Conservation (phyloP, 2,888 invertebrate species). For the Acanthosepion lycidas region DNA sequence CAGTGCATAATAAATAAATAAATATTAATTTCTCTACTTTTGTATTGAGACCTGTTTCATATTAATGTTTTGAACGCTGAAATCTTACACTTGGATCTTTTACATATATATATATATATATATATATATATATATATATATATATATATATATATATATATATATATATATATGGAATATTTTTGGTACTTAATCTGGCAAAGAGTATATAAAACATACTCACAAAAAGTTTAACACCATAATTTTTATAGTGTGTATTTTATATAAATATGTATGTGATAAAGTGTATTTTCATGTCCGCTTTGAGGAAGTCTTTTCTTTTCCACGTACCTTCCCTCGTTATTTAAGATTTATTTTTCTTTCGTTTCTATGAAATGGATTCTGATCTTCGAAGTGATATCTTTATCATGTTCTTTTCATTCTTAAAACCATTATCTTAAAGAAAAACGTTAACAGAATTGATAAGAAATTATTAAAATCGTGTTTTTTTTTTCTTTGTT, state of each 20-base stretch:
- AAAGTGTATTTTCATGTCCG: not conserved
- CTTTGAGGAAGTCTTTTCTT: not conserved
- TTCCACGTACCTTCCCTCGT: not conserved
- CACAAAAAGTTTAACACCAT: too few relatives aligned
- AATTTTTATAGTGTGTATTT: not conserved
- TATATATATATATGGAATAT: not conserved
- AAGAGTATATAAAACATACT: too few relatives aligned
- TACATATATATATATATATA: not conserved
- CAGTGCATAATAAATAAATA: too few relatives aligned
- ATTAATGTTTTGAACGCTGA: too few relatives aligned
- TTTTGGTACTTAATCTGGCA: too few relatives aligned
- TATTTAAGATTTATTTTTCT: not conserved
- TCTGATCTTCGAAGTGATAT: not conserved
- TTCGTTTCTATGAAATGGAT: not conserved
- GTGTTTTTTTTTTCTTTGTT: too few relatives aligned
- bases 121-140: not conserved
- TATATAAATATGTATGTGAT: too few relatives aligned
- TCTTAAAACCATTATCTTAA: not conserved
- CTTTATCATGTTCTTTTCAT: not conserved
- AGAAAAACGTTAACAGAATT: not conserved
- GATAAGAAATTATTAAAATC: too few relatives aligned
- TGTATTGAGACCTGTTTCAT: too few relatives aligned
- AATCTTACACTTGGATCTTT: too few relatives aligned
- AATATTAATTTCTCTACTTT: too few relatives aligned
- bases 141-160: slow-evolving; percentile 33